A percentile compares a stretch with the other conserved stretches of the same genome.
Evolutionary conservation across 2,797 vertebrate genomes (phyloP).

Genomic region (Siniperca scherzeri): DNA sequence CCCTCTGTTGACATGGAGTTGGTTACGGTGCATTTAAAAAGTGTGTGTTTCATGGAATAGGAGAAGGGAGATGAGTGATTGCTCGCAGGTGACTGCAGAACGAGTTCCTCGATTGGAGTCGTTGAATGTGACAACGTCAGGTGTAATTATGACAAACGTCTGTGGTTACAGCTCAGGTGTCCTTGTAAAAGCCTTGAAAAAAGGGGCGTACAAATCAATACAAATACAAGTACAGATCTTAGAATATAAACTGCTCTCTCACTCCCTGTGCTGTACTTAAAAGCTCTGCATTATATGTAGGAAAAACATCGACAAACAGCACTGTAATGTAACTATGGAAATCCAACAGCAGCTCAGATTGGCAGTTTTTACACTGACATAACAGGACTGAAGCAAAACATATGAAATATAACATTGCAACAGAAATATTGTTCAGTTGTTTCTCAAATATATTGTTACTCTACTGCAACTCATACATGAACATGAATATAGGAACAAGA

Average conservation of each 20-base stretch:
- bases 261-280: neutral
- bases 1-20: constrained; percentile 63
- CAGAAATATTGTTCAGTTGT: constrained; percentile 2
- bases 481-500: neutral
- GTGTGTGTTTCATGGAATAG: constrained; percentile 51
- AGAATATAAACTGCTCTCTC: neutral
- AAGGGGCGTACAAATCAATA: neutral
- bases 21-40: constrained; percentile 27
- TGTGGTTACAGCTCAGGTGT: constrained; percentile 47
- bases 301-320: constrained; percentile 8
- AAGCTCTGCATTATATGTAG: neutral
- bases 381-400: neutral
- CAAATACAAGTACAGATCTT: neutral
- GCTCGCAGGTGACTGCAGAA: constrained; percentile 73
- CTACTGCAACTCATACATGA: neutral
- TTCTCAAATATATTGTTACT: neutral
- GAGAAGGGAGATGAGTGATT: constrained; percentile 73
- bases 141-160: constrained; percentile 65
- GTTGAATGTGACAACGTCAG: constrained; percentile 50
- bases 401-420: neutral
- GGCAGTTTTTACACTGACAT: neutral
- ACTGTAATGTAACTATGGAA: neutral
- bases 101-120: constrained; percentile 44
- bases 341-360: neutral
- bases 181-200: constrained; percentile 8